phyloP scores from a whole-genome alignment of 2,888 invertebrate species.

The Nebria salina region DNA sequence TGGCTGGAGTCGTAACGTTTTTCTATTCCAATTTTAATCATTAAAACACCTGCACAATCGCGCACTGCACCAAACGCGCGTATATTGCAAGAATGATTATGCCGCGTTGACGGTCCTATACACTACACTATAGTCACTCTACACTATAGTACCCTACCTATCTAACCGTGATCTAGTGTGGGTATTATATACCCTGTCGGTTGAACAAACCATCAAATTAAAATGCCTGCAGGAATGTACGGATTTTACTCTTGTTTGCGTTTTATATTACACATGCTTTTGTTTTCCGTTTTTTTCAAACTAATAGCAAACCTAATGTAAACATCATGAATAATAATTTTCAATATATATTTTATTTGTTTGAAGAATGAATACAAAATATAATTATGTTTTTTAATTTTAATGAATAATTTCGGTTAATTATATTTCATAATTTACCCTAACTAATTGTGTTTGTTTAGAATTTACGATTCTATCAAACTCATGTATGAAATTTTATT shows the following conservation, averaged over 20 bases:
- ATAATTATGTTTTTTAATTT: too few species aligned
- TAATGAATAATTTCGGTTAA: too few species aligned
- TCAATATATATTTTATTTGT: neutral
- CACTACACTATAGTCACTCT: neutral
- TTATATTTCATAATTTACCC: too few species aligned
- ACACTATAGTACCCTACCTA: neutral
- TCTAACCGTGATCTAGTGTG: neutral
- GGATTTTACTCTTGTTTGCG: neutral
- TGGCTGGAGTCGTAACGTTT: constrained; percentile 11
- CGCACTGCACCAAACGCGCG: neutral
- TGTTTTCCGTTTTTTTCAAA: neutral
- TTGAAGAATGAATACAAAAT: neutral
- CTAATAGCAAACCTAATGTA: neutral
- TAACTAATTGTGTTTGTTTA: too few species aligned
- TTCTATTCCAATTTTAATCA: constrained; percentile 12
- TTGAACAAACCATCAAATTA: neutral
- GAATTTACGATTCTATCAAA: too few species aligned
- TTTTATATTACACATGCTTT: neutral
- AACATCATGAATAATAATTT: neutral
- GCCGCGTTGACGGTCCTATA: neutral
- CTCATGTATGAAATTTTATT: too few species aligned
- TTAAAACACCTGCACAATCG: constrained; percentile 11
- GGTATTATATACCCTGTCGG: neutral
- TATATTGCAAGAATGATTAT: neutral
- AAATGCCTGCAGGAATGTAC: neutral